These are phyloP conservation scores for Stigmatopora argus DNA, from an alignment of 2,113 vertebrate species.

Conservation along the genomic window DNA sequence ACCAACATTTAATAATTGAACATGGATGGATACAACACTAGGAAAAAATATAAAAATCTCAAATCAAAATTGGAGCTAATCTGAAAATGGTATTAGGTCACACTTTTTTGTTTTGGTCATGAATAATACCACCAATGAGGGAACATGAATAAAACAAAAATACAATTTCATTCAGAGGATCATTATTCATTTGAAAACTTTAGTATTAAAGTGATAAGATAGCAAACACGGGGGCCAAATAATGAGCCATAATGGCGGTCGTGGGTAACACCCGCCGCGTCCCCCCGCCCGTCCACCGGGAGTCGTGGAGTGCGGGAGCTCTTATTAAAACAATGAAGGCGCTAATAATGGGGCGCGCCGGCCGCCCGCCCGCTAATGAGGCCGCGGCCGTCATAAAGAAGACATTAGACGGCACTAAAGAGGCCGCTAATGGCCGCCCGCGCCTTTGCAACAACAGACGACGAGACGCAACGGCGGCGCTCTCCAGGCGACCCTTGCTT, in stretches of 20 bases:
- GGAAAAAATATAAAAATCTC: too few species aligned
- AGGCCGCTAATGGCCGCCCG: neutral
- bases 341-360: conserved; percentile 74
- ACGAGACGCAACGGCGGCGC: neutral
- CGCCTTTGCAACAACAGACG: neutral
- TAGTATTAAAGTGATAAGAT: too few species aligned
- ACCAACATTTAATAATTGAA: too few species aligned
- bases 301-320: conserved; percentile 62
- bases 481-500: neutral
- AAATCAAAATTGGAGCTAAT: too few species aligned
- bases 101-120: too few species aligned
- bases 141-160: too few species aligned
- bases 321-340: conserved; percentile 78
- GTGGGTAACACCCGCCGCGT: conserved; percentile 1
- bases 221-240: too few species aligned
- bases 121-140: too few species aligned
- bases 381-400: conserved; percentile 80
- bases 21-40: too few species aligned
- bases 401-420: conserved; percentile 73
- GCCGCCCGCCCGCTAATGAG: conserved; percentile 69
- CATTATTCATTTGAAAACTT: too few species aligned
- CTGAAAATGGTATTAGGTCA: too few species aligned
- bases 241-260: conserved; percentile 62
- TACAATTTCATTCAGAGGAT: too few species aligned
- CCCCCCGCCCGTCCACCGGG: conserved; percentile 51